Percentiles rank a stretch among this genome's conserved stretches.
phyloP scores from a whole-genome alignment of 1,140 invertebrate species.

The Orchestia grillus region DNA sequence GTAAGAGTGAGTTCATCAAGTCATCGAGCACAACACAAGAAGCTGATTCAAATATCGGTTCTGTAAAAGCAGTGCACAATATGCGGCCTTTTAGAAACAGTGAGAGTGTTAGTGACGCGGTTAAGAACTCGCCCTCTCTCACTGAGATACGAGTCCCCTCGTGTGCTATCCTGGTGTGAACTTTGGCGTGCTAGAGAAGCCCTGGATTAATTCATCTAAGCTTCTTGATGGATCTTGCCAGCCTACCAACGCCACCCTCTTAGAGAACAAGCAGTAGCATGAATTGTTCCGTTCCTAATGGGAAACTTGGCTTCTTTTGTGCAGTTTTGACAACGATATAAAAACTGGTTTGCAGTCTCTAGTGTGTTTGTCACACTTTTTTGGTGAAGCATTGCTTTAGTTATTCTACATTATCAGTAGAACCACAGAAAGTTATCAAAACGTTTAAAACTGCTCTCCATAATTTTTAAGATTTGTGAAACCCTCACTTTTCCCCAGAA shows the following conservation, averaged over 20 bases:
- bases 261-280: too few species aligned
- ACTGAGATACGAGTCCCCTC: not conserved
- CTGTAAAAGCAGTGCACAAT: not conserved
- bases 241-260: not conserved
- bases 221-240: not conserved
- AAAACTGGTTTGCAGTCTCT: not conserved
- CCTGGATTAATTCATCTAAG: not conserved
- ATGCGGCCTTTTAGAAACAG: not conserved
- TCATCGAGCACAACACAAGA: not conserved
- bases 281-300: not conserved
- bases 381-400: not conserved
- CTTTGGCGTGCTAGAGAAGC: not conserved
- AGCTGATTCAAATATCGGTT: too few species aligned
- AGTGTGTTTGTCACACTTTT: not conserved
- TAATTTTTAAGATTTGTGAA: not conserved
- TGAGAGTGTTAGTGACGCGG: not conserved
- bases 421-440: not conserved
- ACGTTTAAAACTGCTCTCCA: not conserved
- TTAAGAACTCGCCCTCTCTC: not conserved
- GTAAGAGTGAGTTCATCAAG: not conserved
- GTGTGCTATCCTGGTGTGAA: not conserved
- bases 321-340: not conserved
- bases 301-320: not conserved
- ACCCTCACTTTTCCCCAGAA: not conserved
- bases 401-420: not conserved